Evolutionary conservation across 2,888 invertebrate genomes (phyloP).

Genomic region (Lapara coniferarum): DNA sequence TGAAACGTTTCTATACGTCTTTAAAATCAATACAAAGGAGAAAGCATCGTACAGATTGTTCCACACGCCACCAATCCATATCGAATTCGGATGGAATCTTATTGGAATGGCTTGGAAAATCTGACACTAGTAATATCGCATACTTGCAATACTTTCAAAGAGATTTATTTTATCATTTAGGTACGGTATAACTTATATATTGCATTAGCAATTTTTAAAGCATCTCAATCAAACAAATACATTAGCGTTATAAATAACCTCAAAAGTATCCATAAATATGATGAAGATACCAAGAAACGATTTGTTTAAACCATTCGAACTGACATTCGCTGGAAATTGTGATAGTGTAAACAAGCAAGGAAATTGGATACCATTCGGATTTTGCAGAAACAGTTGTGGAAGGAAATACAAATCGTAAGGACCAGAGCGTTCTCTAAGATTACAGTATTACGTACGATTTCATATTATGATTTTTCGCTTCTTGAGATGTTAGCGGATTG

Average conservation of each 20-base stretch:
- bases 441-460: background rate
- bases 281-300: background rate
- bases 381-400: conserved; percentile 51
- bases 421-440: conserved; percentile 33
- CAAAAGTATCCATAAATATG: background rate
- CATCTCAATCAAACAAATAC: too few species aligned
- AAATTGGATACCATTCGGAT: conserved; percentile 61
- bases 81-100: too few species aligned
- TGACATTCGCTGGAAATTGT: conserved; percentile 42
- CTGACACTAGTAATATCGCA: too few species aligned
- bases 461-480: conserved; percentile 4
- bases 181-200: too few species aligned
- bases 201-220: too few species aligned
- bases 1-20: too few species aligned
- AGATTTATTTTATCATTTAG: too few species aligned
- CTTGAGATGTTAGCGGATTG: background rate
- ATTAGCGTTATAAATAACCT: background rate
- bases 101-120: too few species aligned
- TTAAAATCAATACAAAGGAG: too few species aligned
- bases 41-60: too few species aligned
- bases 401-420: conserved; percentile 58
- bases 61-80: too few species aligned
- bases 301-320: conserved; percentile 16
- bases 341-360: conserved; percentile 59
- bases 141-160: too few species aligned